phyloP scores from a whole-genome alignment of 2,113 vertebrate genomes.

The Rhadina sibilatrix region DNA sequence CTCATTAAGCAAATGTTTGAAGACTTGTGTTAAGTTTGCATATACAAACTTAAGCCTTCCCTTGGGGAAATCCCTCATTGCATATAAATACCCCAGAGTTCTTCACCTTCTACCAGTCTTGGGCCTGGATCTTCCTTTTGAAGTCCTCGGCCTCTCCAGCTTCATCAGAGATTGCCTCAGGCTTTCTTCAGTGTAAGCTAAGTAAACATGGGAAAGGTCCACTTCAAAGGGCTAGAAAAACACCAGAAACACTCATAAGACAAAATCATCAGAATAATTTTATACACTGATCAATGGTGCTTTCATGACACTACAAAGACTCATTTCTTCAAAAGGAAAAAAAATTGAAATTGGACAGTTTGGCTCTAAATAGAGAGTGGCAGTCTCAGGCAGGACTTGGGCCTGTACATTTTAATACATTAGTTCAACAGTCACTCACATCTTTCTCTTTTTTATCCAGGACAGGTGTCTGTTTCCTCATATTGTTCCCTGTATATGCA shows the following conservation, averaged over 20 bases:
- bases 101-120: conserved; percentile 92
- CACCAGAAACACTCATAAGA: background rate
- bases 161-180: conserved; percentile 95
- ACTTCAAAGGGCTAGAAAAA: conserved; percentile 91
- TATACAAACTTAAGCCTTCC: background rate
- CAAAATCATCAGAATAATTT: background rate
- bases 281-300: background rate
- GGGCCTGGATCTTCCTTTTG: conserved; percentile 90
- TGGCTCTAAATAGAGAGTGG: background rate
- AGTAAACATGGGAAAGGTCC: conserved; percentile 93
- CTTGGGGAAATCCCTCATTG: background rate
- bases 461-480: conserved; percentile 95
- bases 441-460: conserved; percentile 98
- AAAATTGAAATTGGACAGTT: background rate
- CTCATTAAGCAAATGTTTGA: background rate
- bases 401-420: too few relatives aligned
- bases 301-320: background rate
- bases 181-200: conserved; percentile 97
- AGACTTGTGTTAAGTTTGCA: background rate
- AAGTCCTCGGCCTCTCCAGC: conserved; percentile 90
- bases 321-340: background rate
- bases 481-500: conserved; percentile 98
- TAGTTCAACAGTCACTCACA: conserved; percentile 75
- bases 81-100: background rate
- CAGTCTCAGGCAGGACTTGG: background rate